A percentile compares a stretch with the other conserved stretches of the same genome.
phyloP scores from a whole-genome alignment of 2,888 invertebrate genomes.

The Girardia tigrina region DNA sequence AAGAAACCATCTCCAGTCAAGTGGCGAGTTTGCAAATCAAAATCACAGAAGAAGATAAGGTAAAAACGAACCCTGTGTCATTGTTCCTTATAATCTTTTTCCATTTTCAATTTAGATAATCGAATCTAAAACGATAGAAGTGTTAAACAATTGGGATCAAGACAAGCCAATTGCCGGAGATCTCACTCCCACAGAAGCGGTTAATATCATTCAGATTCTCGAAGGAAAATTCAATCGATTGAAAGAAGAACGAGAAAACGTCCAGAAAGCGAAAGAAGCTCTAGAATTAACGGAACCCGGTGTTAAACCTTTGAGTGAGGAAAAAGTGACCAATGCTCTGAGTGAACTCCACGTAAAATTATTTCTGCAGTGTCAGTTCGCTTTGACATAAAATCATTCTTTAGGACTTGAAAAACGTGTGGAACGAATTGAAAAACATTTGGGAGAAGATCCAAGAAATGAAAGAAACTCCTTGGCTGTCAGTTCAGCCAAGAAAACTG shows the following conservation, averaged over 20 bases:
- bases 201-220: conserved; percentile 74
- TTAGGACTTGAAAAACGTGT: conserved; percentile 82
- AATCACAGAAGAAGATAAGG: conserved; percentile 95
- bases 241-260: conserved; percentile 93
- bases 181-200: conserved; percentile 78
- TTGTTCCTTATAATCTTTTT: no score
- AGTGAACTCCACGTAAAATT: conserved; percentile 73
- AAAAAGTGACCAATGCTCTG: conserved; percentile 63
- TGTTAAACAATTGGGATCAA: conserved; percentile 88
- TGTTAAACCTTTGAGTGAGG: conserved; percentile 50
- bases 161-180: conserved; percentile 82
- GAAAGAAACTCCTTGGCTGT: conserved; percentile 91
- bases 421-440: conserved; percentile 83
- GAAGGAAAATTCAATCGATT: conserved; percentile 83
- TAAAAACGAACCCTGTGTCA: no score
- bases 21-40: conserved; percentile 68
- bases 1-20: conserved; percentile 54
- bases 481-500: conserved; percentile 87
- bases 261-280: conserved; percentile 93
- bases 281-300: conserved; percentile 72
- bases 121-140: conserved; percentile 77
- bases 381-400: no score
- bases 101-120: no score
- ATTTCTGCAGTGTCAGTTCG: no score
- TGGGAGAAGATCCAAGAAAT: conserved; percentile 96